A percentile compares a stretch with the other conserved stretches of the same genome.
These are phyloP conservation scores for Tineola bisselliella DNA, from an alignment of 2,888 invertebrate genomes.

Conservation along the genomic window DNA sequence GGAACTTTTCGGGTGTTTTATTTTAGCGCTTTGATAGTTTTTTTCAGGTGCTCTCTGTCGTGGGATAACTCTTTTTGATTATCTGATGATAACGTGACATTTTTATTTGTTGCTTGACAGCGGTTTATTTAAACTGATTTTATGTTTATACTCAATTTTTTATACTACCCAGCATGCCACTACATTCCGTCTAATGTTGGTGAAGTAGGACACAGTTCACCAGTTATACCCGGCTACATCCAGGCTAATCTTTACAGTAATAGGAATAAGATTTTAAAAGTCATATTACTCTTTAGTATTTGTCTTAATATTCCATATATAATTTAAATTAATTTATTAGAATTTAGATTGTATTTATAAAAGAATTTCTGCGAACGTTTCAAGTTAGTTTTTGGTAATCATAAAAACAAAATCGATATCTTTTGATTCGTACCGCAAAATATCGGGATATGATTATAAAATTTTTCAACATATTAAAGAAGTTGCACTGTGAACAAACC, in stretches of 20 bases:
- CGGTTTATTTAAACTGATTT: not conserved
- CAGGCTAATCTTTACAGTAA: too few relatives aligned
- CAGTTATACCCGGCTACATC: too few relatives aligned
- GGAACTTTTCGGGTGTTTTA: not conserved
- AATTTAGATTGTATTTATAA: too few relatives aligned
- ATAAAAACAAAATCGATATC: conserved; percentile 3
- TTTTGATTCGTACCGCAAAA: conserved; percentile 32
- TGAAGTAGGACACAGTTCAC: too few relatives aligned
- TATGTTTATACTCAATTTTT: too few relatives aligned
- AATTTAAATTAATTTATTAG: too few relatives aligned
- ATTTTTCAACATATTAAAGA: conserved; percentile 53
- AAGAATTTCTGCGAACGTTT: too few relatives aligned
- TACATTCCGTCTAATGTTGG: too few relatives aligned
- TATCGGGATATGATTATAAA: conserved; percentile 46
- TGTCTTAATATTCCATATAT: too few relatives aligned
- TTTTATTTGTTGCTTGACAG: not conserved
- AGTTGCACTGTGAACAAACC: conserved; percentile 24
- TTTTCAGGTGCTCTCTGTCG: not conserved
- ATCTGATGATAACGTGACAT: not conserved
- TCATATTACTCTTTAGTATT: too few relatives aligned
- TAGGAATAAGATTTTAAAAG: too few relatives aligned
- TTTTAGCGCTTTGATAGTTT: not conserved
- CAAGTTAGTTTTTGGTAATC: not conserved
- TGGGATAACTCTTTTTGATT: not conserved
- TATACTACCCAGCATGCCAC: too few relatives aligned